Base-by-base conservation (phyloP, 2,797 vertebrate genomes). In the Sebastes minor region DNA sequence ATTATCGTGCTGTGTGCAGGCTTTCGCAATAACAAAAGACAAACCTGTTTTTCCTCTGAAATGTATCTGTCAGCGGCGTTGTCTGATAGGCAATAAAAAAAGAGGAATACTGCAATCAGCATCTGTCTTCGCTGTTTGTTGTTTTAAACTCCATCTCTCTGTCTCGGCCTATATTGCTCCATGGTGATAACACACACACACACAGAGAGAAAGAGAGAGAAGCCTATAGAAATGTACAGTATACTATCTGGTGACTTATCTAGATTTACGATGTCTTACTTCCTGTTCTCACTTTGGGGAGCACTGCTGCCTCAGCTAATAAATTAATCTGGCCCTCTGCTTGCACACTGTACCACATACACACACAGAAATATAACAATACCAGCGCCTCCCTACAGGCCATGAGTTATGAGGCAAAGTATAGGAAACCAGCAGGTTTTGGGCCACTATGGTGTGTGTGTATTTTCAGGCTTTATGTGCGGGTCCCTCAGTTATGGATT, bases 241-340 rank as follows among this genome's bases (percentile, higher is more conserved):
- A 78, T 80, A 74, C 87, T 93, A 93, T 95, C 92, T 91, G 70
- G 89, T 91, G 92, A 93, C 93, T 93, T 92, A 90, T 91, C 90
- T 78, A 94, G 94, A 95, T 95, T 95, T 95, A 95, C 81, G 90
- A 93, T n/a, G 79, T 87, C 89, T 91, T 90, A 93, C 92, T 94
- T 94, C 91, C 92, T 90, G 87, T 89, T 93, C 90, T 85, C 90
- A 89, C 92, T 95, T 95, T 92, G 89, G 94, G 93, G 93, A 95
- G 90, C 88, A n/a, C 81, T 87, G 88, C 93, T 91, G 92, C 90
- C 89, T 88, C 72, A 68, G 90, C 88, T 94, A 93, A 94, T 95
- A 95, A 95, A 95, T 95, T 92, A 94, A 93, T 93, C 79, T 88
- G 90, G 89, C 85, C 90, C 90, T 91, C 79, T 82, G 80, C 89